Evolutionary conservation across 2,888 invertebrate species (phyloP).

Genomic region (Apamea sordens): DNA sequence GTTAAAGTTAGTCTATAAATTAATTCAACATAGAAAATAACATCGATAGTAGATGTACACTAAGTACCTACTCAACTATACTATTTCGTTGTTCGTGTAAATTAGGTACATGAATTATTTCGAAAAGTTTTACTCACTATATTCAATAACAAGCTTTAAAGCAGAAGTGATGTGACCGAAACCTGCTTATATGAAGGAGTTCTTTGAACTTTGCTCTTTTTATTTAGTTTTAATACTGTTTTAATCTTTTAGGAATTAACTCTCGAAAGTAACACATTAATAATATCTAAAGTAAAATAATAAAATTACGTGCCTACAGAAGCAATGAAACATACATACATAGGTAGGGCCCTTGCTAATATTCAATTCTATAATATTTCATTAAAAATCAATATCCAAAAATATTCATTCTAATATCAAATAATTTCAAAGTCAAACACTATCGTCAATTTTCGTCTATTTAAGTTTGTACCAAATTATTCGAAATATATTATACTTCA

Average conservation of each 20-base stretch:
- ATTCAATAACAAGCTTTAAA: conserved; percentile 5
- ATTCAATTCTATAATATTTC: not conserved
- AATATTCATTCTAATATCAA: not conserved
- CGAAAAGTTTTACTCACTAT: not conserved
- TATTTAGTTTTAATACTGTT: not conserved
- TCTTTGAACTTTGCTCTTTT: conserved; percentile 7
- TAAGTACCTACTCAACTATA: not conserved
- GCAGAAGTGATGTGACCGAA: not conserved
- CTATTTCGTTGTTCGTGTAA: not conserved
- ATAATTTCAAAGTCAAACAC: conserved; percentile 7
- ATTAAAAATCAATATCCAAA: conserved; percentile 2
- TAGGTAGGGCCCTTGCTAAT: not conserved
- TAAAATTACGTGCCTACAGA: not conserved
- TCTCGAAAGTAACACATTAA: not conserved
- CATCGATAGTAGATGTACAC: not conserved
- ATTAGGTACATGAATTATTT: conserved; percentile 6
- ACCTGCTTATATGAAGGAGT: not conserved
- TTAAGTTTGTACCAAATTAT: conserved; percentile 11
- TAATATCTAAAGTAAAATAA: not conserved
- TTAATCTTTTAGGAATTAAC: not conserved
- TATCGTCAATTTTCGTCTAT: not conserved
- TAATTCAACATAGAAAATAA: not conserved
- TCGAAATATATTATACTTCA: conserved; percentile 1
- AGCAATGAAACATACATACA: not conserved
- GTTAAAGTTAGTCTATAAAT: not conserved